These are phyloP conservation scores for Acromyrmex echinatior DNA, from an alignment of 1,140 invertebrate species.

Conservation along the genomic window DNA sequence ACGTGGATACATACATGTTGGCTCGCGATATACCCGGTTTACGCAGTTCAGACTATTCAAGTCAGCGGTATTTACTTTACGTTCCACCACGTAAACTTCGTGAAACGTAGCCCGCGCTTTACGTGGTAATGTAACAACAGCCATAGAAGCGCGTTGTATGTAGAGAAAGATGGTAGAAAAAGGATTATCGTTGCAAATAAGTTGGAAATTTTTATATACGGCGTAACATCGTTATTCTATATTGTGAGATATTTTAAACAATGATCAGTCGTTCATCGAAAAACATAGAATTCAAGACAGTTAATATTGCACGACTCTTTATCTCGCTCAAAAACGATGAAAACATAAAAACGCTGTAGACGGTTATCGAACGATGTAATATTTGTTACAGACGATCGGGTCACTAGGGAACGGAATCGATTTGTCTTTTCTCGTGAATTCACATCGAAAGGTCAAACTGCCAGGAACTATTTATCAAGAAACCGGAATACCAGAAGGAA, in stretches of 20 bases:
- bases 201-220: conserved; percentile 9
- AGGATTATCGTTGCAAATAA: background rate
- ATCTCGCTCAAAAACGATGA: background rate
- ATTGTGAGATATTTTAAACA: background rate
- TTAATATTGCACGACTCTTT: conserved; percentile 21
- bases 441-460: conserved; percentile 60
- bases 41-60: conserved; percentile 58
- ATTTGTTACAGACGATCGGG: conserved; percentile 69
- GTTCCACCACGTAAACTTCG: conserved; percentile 48
- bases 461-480: conserved; percentile 75
- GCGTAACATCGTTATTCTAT: background rate
- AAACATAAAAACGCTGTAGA: conserved; percentile 28
- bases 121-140: background rate
- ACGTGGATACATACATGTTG: conserved; percentile 36
- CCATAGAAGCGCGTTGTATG: background rate
- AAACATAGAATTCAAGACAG: background rate
- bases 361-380: conserved; percentile 54
- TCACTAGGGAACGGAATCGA: conserved; percentile 67
- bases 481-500: conserved; percentile 48
- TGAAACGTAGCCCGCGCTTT: conserved; percentile 31
- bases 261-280: background rate
- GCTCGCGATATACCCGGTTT: conserved; percentile 37
- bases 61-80: conserved; percentile 69
- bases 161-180: background rate
- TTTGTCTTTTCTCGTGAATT: conserved; percentile 75